phyloP scores from a whole-genome alignment of 2,113 vertebrate genomes.

The Phrynocephalus versicolor region DNA sequence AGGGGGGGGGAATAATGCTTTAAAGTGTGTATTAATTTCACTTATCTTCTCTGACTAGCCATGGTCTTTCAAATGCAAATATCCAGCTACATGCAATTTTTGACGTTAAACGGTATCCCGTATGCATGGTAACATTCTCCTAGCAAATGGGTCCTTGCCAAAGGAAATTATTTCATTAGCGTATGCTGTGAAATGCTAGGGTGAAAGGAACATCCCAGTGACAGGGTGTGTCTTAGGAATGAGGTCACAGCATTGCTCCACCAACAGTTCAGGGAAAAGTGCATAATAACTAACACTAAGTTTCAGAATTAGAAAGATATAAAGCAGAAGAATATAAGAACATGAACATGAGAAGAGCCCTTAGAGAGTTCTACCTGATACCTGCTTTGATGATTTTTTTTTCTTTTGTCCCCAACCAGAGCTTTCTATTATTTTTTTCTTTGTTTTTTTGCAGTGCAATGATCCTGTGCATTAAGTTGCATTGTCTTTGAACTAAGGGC shows the following conservation, averaged over 20 bases:
- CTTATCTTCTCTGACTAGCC: neutral
- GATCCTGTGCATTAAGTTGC: no score
- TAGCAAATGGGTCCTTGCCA: neutral
- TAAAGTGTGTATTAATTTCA: slow-evolving; percentile 24
- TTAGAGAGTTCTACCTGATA: neutral
- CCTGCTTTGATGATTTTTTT: neutral
- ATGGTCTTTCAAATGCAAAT: slow-evolving; percentile 47
- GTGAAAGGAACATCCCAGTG: neutral
- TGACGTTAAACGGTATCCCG: neutral
- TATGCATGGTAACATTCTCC: neutral
- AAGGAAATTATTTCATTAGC: neutral
- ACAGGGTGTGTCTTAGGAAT: neutral
- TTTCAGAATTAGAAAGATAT: neutral
- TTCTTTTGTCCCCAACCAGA: neutral
- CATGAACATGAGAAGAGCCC: neutral
- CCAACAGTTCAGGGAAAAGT: neutral
- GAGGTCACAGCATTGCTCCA: neutral
- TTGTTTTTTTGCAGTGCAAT: neutral
- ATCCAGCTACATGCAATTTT: neutral
- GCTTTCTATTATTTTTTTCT: neutral
- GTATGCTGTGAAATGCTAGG: neutral
- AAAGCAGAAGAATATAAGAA: neutral
- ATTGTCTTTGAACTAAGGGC: no score
- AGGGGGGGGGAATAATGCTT: slow-evolving; percentile 48
- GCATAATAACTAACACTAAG: neutral